Percentiles rank a stretch among this genome's conserved stretches.
phyloP scores from a whole-genome alignment of 2,113 vertebrate genomes.

The Equus przewalskii region DNA sequence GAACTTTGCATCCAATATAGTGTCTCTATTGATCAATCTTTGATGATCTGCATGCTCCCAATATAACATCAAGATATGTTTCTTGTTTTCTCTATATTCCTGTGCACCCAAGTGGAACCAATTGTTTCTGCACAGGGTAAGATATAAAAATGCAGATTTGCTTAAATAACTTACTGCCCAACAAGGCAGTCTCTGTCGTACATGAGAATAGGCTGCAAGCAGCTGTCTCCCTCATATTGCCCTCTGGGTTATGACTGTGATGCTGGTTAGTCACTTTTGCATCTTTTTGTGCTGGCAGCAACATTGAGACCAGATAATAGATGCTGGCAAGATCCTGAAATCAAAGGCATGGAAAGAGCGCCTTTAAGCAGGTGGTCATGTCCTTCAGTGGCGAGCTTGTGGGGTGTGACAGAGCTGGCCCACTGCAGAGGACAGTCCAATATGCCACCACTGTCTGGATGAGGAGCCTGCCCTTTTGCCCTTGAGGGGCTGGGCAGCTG shows the following conservation, averaged over 20 bases:
- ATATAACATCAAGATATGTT: background rate
- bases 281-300: background rate
- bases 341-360: background rate
- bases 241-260: slow-evolving; percentile 29
- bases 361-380: background rate
- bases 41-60: background rate
- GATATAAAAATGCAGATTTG: slow-evolving; percentile 79
- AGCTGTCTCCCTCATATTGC: slow-evolving; percentile 23
- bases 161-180: slow-evolving; percentile 78
- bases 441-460: background rate
- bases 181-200: slow-evolving; percentile 43
- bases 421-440: background rate
- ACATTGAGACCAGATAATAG: background rate
- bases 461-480: background rate
- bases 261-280: background rate
- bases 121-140: slow-evolving; percentile 72
- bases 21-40: background rate
- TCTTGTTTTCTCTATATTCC: slow-evolving; percentile 58
- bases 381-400: background rate
- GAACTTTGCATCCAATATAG: background rate
- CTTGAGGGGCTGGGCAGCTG: background rate
- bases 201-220: background rate
- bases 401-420: background rate
- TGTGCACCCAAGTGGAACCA: slow-evolving; percentile 66
- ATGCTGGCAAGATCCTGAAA: background rate